Conservation (phyloP, 2,113 vertebrate species). For the Centropristis striata region DNA sequence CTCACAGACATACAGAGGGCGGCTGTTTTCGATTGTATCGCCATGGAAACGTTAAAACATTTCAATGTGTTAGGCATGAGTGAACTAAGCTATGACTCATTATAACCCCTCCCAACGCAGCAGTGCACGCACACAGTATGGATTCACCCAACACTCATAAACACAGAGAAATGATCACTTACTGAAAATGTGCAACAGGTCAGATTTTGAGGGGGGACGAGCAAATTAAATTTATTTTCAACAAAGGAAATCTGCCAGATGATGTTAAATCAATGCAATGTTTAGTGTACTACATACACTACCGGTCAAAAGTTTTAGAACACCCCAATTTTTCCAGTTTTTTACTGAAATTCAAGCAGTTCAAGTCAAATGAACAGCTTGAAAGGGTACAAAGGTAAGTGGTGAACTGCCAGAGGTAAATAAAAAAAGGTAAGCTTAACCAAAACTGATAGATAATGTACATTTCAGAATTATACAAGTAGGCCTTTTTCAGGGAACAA, state of each 20-base stretch:
- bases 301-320: no score
- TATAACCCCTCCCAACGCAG: constrained; percentile 73
- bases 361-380: no score
- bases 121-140: constrained; percentile 27
- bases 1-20: constrained; percentile 39
- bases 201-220: neutral
- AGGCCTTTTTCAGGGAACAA: no score
- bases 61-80: constrained; percentile 81
- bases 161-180: neutral
- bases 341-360: no score
- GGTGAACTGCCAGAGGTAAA: no score
- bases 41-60: constrained; percentile 83
- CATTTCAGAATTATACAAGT: no score
- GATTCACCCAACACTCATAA: constrained; percentile 31
- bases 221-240: neutral
- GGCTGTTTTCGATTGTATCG: constrained; percentile 76
- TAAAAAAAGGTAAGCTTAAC: no score
- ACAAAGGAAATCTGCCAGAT: neutral
- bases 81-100: constrained; percentile 80
- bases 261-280: neutral
- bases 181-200: neutral
- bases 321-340: no score
- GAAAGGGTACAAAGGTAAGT: no score
- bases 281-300: no score
- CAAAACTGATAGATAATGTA: no score